Conservation (phyloP, 2,888 invertebrate genomes). For the Serripes groenlandicus region DNA sequence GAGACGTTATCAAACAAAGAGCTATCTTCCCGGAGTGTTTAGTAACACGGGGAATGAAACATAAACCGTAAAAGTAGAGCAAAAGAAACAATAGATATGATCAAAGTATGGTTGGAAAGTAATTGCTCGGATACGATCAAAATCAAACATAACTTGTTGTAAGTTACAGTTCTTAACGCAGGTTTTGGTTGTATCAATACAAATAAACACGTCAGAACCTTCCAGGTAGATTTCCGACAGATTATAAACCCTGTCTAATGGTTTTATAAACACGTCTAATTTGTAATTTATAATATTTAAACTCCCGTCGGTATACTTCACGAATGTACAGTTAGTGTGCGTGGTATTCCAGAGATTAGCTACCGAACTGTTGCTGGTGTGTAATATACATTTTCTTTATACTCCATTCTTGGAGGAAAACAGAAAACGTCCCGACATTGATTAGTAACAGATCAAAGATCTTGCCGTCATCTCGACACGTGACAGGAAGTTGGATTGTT, state of each 20-base stretch:
- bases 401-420: slow-evolving; percentile 9
- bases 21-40: slow-evolving; percentile 88
- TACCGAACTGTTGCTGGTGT: neutral
- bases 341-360: neutral
- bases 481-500: neutral
- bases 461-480: slow-evolving; percentile 54
- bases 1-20: slow-evolving; percentile 87
- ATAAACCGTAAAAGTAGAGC: slow-evolving; percentile 87
- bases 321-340: slow-evolving; percentile 12
- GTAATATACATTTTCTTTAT: slow-evolving; percentile 34
- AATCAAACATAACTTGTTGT: slow-evolving; percentile 34
- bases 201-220: slow-evolving; percentile 58
- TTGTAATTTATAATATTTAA: slow-evolving; percentile 30
- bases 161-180: slow-evolving; percentile 21
- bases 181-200: slow-evolving; percentile 43
- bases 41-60: slow-evolving; percentile 87
- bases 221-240: slow-evolving; percentile 41
- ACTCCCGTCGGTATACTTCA: slow-evolving; percentile 26
- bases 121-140: slow-evolving; percentile 53
- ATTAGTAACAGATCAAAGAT: slow-evolving; percentile 63
- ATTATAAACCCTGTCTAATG: slow-evolving; percentile 33
- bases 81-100: slow-evolving; percentile 88
- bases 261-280: slow-evolving; percentile 38
- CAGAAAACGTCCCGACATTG: slow-evolving; percentile 63
- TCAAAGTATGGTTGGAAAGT: slow-evolving; percentile 89